Evolutionary conservation across 2,888 invertebrate species (phyloP).

Genomic region (Rhogogaster chlorosoma): DNA sequence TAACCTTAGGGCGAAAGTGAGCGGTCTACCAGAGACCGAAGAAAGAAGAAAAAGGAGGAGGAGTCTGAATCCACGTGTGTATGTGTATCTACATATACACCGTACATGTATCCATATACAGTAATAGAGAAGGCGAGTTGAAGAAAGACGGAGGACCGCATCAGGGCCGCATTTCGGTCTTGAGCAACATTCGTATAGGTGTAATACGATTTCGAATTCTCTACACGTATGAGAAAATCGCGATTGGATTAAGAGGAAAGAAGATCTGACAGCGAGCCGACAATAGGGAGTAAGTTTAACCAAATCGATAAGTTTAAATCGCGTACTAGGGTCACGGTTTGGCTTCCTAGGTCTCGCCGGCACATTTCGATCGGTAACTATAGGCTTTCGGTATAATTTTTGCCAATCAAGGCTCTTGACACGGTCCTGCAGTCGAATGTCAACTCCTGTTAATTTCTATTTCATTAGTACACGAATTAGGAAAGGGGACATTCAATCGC

Average conservation of each 20-base stretch:
- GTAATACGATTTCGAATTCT: not conserved
- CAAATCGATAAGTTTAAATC: conserved; percentile 34
- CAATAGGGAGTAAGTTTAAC: not conserved
- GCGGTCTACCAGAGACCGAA: conserved; percentile 21
- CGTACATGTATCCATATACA: not conserved
- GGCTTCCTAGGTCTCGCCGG: conserved; percentile 31
- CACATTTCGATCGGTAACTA: conserved; percentile 9
- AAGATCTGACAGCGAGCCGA: not conserved
- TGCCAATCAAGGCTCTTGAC: not conserved
- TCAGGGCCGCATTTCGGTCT: conserved; percentile 28
- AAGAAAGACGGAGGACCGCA: conserved; percentile 25
- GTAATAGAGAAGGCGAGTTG: conserved; percentile 44
- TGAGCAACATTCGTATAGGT: not conserved
- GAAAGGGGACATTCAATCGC: not conserved
- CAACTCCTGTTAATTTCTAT: not conserved
- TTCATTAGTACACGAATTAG: not conserved
- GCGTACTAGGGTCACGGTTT: conserved; percentile 12
- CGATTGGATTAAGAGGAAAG: not conserved
- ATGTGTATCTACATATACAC: not conserved
- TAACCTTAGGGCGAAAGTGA: conserved; percentile 50
- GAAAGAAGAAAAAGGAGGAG: conserved; percentile 20
- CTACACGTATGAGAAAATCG: not conserved
- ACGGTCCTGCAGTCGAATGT: not conserved
- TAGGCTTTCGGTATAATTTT: conserved; percentile 9
- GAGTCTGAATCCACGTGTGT: not conserved